Conservation (phyloP, 1,140 invertebrate species). For the Pogonus chalceus region DNA sequence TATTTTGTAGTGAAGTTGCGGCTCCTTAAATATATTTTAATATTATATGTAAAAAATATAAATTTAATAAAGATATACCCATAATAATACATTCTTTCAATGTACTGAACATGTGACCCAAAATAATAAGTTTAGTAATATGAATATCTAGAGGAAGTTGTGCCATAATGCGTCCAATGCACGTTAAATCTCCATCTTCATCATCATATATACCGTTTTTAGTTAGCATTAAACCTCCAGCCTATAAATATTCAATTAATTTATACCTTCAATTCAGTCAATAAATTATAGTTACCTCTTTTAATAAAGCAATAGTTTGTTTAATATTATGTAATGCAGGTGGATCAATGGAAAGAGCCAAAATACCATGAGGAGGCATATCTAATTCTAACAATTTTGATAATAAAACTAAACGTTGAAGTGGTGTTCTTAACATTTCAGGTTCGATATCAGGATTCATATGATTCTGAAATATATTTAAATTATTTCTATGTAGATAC, state of each 20-base stretch:
- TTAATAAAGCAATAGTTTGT: conserved; percentile 69
- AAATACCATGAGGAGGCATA: conserved; percentile 60
- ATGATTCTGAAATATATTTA: conserved; percentile 1
- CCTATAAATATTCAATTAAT: conserved; percentile 25
- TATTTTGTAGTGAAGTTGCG: conserved; percentile 66
- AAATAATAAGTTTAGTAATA: conserved; percentile 72
- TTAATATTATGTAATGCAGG: conserved; percentile 76
- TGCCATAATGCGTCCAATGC: conserved; percentile 75
- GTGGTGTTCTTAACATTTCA: conserved; percentile 70
- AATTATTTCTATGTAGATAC: background rate
- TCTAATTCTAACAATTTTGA: conserved; percentile 78
- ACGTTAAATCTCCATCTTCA: conserved; percentile 83
- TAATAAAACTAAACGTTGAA: conserved; percentile 75
- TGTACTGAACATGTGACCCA: conserved; percentile 80
- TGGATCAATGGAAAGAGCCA: conserved; percentile 78
- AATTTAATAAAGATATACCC: conserved; percentile 41
- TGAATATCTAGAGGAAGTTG: conserved; percentile 72
- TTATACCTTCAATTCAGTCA: background rate
- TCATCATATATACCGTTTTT: conserved; percentile 39
- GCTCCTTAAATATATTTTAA: conserved; percentile 46
- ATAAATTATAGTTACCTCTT: conserved; percentile 55
- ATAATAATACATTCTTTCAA: conserved; percentile 81
- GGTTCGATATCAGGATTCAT: conserved; percentile 44
- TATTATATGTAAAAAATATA: conserved; percentile 9
- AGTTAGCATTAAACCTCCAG: conserved; percentile 56